Conservation (phyloP, 2,888 invertebrate species). For the Candidula unifasciata region DNA sequence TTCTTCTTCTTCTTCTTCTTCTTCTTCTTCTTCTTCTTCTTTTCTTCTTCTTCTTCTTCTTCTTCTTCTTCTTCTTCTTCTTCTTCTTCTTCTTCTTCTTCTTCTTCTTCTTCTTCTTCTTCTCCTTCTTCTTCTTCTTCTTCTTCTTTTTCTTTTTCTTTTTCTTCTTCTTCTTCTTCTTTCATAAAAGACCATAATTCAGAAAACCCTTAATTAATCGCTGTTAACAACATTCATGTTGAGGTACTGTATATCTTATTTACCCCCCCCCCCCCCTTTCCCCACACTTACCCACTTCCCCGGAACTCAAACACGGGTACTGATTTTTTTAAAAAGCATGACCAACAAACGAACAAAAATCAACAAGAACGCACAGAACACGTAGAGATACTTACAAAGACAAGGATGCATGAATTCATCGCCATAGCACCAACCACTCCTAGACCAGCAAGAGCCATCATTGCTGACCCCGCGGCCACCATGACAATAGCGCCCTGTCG, state of each 20-base stretch:
- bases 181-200: too few species aligned
- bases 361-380: too few species aligned
- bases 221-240: too few species aligned
- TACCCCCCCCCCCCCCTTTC: too few species aligned
- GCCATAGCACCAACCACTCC: conserved; percentile 39
- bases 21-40: background rate
- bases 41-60: background rate
- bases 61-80: background rate
- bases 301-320: too few species aligned
- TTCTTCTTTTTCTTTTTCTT: background rate
- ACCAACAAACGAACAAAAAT: too few species aligned
- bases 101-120: background rate
- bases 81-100: background rate
- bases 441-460: conserved; percentile 35
- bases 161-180: background rate
- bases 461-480: conserved; percentile 44
- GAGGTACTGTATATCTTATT: too few species aligned
- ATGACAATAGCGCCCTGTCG: conserved; percentile 31
- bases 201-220: too few species aligned
- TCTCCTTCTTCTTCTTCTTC: background rate
- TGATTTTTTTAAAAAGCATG: too few species aligned
- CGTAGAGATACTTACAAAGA: conserved; percentile 31
- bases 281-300: too few species aligned
- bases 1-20: background rate
- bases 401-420: conserved; percentile 35